Evolutionary conservation across 2,113 vertebrate species (phyloP), one percentile per base, ranked within the genome.

Genomic region (Syrrhaptes paradoxus): DNA sequence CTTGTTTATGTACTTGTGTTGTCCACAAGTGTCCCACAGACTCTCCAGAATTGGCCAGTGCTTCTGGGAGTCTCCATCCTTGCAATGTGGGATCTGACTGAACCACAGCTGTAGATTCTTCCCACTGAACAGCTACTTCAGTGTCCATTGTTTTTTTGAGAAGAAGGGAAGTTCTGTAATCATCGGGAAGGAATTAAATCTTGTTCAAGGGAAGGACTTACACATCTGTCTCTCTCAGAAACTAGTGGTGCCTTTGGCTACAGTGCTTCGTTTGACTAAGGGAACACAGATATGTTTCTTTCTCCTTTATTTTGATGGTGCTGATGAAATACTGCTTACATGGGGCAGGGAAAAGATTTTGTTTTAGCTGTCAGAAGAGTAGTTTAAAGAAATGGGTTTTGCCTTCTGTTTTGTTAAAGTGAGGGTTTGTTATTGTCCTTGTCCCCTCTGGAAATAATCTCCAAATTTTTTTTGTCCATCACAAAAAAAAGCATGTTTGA

Each of bases 401-500:
- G 21, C 41, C 12, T 80, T 67, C 28, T 57, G 8, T 67, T 90
- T 76, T 80, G n/a, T 28, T 68, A 81, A 77, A 51, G 7, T 41
- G 80, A n/a, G 32, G 26, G 9, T 57, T 67, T 67, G 25, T 41
- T 48, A 18, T 52, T 67, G 13, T 59, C 7, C 16, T 91, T 17
- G 68, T 72, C 59, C 6, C 15, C 88, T 55, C 34, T 82, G 76
- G 28, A 82, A 81, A 59, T 45, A 3, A 57, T 45, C 29, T 51
- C 48, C 12, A 54, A 17, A 7, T 8, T 59, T 67, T 77, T 57
- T 58, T 21, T 70, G 21, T 34, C 45, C 22, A 13, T 57, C 13
- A 6, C 10, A 13, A 58, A 21, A 55, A 61, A 57, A 51, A 29
- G 6, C 1, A 0, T 1, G 0, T 54, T 82, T 70, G 38, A 85